These are phyloP conservation scores for Sclerodermus sp. DNA, from an alignment of 2,888 invertebrate species.

Conservation along the genomic window DNA sequence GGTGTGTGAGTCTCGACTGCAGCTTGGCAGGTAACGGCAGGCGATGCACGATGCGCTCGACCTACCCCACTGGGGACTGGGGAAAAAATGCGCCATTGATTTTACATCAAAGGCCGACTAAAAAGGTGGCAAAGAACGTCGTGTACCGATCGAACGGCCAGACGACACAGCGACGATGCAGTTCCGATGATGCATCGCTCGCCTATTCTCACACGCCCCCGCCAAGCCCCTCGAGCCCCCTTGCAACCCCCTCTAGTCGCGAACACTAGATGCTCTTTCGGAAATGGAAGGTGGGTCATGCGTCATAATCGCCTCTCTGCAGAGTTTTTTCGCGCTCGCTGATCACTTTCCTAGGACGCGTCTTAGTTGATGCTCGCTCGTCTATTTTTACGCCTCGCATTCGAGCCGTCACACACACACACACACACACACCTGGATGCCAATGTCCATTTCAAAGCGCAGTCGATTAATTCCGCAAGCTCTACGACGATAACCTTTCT, in stretches of 20 bases:
- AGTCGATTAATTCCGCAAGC: too few relatives aligned
- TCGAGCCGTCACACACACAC: neutral
- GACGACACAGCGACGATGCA: conserved; percentile 39
- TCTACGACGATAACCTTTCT: neutral
- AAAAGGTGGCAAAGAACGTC: conserved; percentile 54
- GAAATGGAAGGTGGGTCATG: conserved; percentile 21
- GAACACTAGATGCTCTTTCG: conserved; percentile 19
- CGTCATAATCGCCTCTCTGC: conserved; percentile 25
- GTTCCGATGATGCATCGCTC: conserved; percentile 30
- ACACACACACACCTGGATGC: too few relatives aligned
- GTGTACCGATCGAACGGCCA: conserved; percentile 49
- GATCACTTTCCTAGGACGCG: conserved; percentile 11
- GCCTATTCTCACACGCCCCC: conserved; percentile 25
- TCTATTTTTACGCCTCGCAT: conserved; percentile 14
- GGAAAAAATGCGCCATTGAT: conserved; percentile 54
- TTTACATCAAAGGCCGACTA: conserved; percentile 56
- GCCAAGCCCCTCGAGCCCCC: conserved; percentile 9
- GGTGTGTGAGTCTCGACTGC: conserved; percentile 4
- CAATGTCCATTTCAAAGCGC: too few relatives aligned
- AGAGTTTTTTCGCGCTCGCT: conserved; percentile 23
- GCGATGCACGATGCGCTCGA: conserved; percentile 36
- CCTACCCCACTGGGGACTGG: conserved; percentile 44
- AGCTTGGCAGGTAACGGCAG: conserved; percentile 1
- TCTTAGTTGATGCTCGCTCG: conserved; percentile 13
- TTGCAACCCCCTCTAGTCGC: neutral